Base-by-base conservation (phyloP, 53 echinoderm and acorn worm genomes). In the Luidia sarsii region DNA sequence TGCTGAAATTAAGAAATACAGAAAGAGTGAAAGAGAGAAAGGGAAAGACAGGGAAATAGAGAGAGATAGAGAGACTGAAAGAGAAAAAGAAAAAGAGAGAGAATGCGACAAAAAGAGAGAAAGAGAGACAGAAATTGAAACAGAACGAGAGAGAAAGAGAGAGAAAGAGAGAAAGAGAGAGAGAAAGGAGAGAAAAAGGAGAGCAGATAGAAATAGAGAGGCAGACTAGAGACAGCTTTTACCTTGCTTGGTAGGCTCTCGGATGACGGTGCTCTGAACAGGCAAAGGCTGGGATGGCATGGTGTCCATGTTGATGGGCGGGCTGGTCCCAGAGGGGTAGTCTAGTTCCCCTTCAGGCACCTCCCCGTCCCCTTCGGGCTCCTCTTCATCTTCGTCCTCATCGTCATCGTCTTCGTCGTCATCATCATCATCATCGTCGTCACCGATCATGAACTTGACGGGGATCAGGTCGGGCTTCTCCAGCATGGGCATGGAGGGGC, bases 371-470 rank as follows among this genome's bases (percentile, higher is more conserved):
- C 14, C 50, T 54, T 27, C 27, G 9, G 34, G 50, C 34, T 72
- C 37, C 14, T 48, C 27, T 23, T 52, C 70, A 4, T 32, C 70
- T 14, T 52, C 33, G n/a, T n/a, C n/a, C n/a, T n/a, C n/a, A n/a
- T n/a, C n/a, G n/a, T n/a, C n/a, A n/a, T n/a, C n/a, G n/a, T n/a
- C n/a, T 0, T 50, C 37, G 0, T 56, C 45, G 1, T 77, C 48
- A 2, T 77, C 77, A 15, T 77, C 77, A 19, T 77, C 77, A 10
- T 77, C 77, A 2, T 87, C 86, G 35, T 84, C 90, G 39, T 93
- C 97, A n/a, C 93, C 93, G 20, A 96, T 91, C 88, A 90, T 90
- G 59, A 96, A 96, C 21, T 87, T 90, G 36, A 96, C 87, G 0
- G 95, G 91, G 7, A 86, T 82, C 54, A 64, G 63, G 51, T 71